Evolutionary conservation across 2,797 vertebrate genomes (phyloP).

Genomic region (Macrochelys suwanniensis): DNA sequence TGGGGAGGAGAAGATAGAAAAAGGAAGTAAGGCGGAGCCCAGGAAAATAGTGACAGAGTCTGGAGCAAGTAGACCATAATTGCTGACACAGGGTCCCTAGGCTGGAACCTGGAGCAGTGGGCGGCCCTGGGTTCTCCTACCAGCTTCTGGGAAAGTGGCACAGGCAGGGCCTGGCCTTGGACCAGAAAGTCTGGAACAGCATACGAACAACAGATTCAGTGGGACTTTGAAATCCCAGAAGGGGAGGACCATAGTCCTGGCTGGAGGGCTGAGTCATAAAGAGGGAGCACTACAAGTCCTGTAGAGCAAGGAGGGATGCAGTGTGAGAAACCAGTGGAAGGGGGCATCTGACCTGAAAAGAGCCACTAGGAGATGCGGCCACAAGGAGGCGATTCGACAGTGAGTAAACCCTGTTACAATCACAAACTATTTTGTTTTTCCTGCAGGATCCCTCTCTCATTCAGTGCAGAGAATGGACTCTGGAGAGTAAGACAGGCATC

Average conservation of each 20-base stretch:
- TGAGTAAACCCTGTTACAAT: background rate
- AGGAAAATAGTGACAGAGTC: background rate
- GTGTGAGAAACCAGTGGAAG: background rate
- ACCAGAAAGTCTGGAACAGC: background rate
- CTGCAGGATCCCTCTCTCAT: background rate
- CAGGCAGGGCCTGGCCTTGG: background rate
- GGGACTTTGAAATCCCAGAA: background rate
- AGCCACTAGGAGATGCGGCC: background rate
- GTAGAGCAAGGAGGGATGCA: background rate
- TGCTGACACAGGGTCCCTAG: background rate
- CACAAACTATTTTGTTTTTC: background rate
- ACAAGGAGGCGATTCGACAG: background rate
- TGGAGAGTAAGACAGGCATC: background rate
- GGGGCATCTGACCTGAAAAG: background rate
- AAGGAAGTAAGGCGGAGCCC: background rate
- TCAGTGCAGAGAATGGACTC: background rate
- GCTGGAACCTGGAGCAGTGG: background rate
- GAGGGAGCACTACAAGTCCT: background rate
- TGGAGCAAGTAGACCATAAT: background rate
- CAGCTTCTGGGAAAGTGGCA: background rate
- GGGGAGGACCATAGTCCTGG: background rate
- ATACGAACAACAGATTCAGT: background rate
- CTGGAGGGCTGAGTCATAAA: background rate
- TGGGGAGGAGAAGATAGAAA: background rate
- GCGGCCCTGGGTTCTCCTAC: background rate